Percentiles rank a stretch among this genome's conserved stretches.
phyloP scores from a whole-genome alignment of 2,113 vertebrate genomes.

The Bucco capensis region DNA sequence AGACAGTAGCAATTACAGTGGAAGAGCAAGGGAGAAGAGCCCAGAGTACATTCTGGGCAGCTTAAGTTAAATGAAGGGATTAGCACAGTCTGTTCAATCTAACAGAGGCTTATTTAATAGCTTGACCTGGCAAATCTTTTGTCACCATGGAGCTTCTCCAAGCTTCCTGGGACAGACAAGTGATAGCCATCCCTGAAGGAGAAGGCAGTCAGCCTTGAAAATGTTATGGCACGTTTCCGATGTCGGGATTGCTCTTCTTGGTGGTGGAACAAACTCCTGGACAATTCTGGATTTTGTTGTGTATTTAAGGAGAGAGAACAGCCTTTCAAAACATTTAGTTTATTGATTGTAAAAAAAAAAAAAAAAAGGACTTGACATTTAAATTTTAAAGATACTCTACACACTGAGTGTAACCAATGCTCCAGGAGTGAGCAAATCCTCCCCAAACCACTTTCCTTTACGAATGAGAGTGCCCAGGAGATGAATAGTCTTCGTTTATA shows the following conservation, averaged over 20 bases:
- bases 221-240: not conserved
- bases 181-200: conserved; percentile 1
- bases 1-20: not conserved
- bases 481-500: conserved; percentile 70
- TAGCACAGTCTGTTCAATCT: not conserved
- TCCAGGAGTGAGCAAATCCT: conserved; percentile 23
- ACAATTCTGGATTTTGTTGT: not conserved
- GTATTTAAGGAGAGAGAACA: not conserved
- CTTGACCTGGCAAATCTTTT: conserved; percentile 5
- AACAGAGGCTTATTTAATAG: conserved; percentile 27
- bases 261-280: not conserved
- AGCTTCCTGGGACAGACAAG: conserved; percentile 25
- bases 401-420: conserved; percentile 11
- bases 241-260: not conserved
- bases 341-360: conserved; percentile 41
- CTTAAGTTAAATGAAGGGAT: conserved; percentile 23
- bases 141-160: conserved; percentile 10
- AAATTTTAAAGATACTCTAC: conserved; percentile 59
- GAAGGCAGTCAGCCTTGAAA: not conserved
- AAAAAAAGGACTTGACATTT: conserved; percentile 43
- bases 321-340: conserved; percentile 22
- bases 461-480: conserved; percentile 59
- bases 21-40: not conserved
- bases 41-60: not conserved
- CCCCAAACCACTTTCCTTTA: conserved; percentile 15